Evolutionary conservation across 2,113 vertebrate genomes (phyloP).

Genomic region (Eretmochelys imbricata): DNA sequence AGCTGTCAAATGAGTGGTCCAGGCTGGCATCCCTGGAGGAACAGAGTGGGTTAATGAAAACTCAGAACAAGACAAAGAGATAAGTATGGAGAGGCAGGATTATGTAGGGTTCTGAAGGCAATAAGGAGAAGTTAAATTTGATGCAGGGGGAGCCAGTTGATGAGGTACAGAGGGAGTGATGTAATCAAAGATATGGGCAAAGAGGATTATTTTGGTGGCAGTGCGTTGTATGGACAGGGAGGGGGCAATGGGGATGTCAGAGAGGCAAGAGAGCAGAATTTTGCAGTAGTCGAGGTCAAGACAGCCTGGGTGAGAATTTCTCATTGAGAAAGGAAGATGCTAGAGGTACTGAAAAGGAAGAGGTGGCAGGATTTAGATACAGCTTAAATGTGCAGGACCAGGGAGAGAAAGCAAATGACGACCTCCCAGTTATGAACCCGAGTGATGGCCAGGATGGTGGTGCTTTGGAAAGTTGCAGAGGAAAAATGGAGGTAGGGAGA

Average conservation of each 20-base stretch:
- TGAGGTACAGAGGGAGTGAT: neutral
- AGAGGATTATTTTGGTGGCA: neutral
- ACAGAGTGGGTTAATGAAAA: neutral
- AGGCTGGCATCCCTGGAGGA: neutral
- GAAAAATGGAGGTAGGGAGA: neutral
- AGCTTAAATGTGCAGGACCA: neutral
- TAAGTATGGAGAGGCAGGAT: neutral
- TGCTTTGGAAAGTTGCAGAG: neutral
- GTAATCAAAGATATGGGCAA: neutral
- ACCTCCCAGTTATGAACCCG: neutral
- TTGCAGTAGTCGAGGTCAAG: neutral
- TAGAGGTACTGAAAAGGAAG: neutral
- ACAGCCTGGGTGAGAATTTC: fast-evolving
- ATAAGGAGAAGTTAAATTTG: neutral
- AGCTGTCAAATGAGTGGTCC: neutral
- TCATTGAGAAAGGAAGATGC: neutral
- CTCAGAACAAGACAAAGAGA: neutral
- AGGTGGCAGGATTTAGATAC: neutral
- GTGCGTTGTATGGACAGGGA: neutral
- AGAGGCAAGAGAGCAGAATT: neutral
- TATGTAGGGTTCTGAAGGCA: neutral
- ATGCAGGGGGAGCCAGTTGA: neutral
- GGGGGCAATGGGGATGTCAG: neutral
- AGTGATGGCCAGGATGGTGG: neutral
- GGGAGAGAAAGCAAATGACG: neutral